Evolutionary conservation across 2,888 invertebrate genomes (phyloP), one percentile per base, ranked within the genome.

Genomic region (Eulithis prunata): DNA sequence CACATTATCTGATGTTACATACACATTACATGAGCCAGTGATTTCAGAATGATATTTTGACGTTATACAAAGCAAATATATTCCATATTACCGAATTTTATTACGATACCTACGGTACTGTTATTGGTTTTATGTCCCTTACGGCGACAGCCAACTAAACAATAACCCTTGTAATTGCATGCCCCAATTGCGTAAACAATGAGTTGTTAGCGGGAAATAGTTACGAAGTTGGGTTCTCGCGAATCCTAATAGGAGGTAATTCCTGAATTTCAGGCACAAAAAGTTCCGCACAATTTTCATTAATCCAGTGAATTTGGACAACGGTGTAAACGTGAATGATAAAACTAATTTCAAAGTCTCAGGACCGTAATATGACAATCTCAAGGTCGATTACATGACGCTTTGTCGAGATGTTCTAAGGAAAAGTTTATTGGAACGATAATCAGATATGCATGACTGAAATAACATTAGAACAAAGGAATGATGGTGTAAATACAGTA

Each of bases 201-300:
- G 75, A 76, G 73, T 74, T 71, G 73, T 74, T 71, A 71, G 72
- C 75, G 69, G 61, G 64, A 62, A 68, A 76, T 74, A 62, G 71
- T 75, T 71, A 68, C 61, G 55, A 70, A 72, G 70, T 78, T 70
- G 60, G 62, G 45, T 43, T 57, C 10, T 41, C 12, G 60, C 56
- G 57, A 63, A 66, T 58, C 65, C 57, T 71, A 66, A 69, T 62
- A 63, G 43, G 53, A 61, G 70, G 47, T 11, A 69, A 57, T 60
- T 69, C 46, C 61, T 54, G 47, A 67, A 64, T 56, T 68, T 62
- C 58, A 52, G 70, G 53, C 49, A 57, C 62, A 66, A 73, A 71
- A 71, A 73, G 63, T 72, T 71, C 53, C 52, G 55, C 72, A 66
- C 70, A 71, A 72, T 72, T 72, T 73, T 71, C 69, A 70, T 71